A percentile compares a stretch with the other conserved stretches of the same genome.
phyloP scores from a whole-genome alignment of 2,797 vertebrate genomes.

The Chromobotia macracanthus region DNA sequence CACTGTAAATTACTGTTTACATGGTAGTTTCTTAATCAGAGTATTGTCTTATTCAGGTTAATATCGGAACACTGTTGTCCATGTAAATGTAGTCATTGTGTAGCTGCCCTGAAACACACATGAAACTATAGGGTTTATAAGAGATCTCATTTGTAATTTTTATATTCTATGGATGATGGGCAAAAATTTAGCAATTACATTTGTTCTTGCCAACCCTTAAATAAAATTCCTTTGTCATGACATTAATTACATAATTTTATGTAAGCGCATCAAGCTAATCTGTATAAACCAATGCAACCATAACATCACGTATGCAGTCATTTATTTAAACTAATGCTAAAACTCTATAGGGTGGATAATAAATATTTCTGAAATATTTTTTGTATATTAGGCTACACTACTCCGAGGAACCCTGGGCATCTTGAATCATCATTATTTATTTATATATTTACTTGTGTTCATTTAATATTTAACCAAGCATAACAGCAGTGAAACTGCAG shows the following conservation, averaged over 20 bases:
- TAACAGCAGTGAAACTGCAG: background rate
- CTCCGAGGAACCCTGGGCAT: background rate
- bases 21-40: too few species aligned
- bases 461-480: background rate
- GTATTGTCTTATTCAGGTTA: too few species aligned
- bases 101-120: too few species aligned
- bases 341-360: background rate
- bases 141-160: background rate
- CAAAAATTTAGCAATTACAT: background rate
- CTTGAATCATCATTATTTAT: background rate
- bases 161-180: background rate
- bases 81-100: too few species aligned
- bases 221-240: constrained; percentile 7
- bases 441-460: background rate
- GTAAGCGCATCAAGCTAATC: constrained; percentile 18
- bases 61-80: too few species aligned
- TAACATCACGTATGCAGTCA: constrained; percentile 9
- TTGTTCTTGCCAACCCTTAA: constrained; percentile 4
- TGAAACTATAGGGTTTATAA: too few species aligned
- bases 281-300: constrained; percentile 18
- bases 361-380: background rate
- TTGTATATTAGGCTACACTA: background rate
- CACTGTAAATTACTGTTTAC: too few species aligned
- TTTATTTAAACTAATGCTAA: constrained; percentile 4
- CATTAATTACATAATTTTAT: constrained; percentile 17